A percentile compares a stretch with the other conserved stretches of the same genome.
These are phyloP conservation scores for Neofelis nebulosa DNA, from an alignment of 2,113 vertebrate species.

Conservation along the genomic window DNA sequence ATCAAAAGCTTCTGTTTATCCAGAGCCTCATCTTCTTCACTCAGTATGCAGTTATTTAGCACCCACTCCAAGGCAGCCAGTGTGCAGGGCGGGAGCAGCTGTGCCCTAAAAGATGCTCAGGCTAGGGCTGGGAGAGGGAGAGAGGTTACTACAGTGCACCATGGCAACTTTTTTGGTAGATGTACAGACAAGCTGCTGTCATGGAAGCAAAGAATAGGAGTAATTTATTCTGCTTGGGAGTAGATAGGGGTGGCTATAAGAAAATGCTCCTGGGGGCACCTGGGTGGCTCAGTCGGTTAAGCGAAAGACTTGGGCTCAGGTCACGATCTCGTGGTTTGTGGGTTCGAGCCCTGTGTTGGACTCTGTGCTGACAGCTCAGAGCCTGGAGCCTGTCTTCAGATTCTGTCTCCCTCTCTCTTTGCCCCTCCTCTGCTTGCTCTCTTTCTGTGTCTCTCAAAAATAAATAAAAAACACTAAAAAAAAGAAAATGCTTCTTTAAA, in stretches of 20 bases:
- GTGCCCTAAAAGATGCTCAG: neutral
- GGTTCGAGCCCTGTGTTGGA: too few relatives aligned
- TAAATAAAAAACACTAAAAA: too few relatives aligned
- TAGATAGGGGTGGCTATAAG: fast-evolving
- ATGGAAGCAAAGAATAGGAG: neutral
- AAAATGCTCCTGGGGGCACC: neutral
- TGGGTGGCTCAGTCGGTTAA: too few relatives aligned
- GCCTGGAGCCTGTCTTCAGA: too few relatives aligned
- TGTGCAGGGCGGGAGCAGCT: neutral
- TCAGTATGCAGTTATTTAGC: neutral
- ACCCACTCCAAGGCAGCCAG: neutral
- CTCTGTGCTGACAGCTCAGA: too few relatives aligned
- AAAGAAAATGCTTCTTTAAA: neutral
- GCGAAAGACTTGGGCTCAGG: too few relatives aligned
- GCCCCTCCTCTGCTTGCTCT: too few relatives aligned
- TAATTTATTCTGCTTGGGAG: neutral
- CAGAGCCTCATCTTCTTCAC: neutral
- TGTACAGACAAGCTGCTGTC: neutral
- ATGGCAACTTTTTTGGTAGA: neutral
- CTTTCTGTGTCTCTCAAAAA: too few relatives aligned
- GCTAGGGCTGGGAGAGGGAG: fast-evolving
- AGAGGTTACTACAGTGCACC: neutral
- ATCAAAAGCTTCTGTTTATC: neutral
- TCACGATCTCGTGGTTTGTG: too few relatives aligned
- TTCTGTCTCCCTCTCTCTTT: too few relatives aligned